A percentile compares a stretch with the other conserved stretches of the same genome.
Evolutionary conservation across 2,888 invertebrate genomes (phyloP).

Genomic region (Yponomeuta evonymella): DNA sequence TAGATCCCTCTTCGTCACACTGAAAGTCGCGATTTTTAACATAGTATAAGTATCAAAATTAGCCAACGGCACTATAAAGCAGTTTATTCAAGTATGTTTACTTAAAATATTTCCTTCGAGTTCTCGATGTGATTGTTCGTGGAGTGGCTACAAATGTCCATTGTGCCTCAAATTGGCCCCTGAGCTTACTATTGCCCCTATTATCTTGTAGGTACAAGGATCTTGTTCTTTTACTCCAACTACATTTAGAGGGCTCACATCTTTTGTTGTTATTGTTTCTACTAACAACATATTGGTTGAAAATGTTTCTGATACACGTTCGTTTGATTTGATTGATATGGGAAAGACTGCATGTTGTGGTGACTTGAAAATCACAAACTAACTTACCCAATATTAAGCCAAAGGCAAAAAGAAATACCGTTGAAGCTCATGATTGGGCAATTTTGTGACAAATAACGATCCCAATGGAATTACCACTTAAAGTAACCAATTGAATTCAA

Average conservation of each 20-base stretch:
- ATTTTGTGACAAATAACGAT: constrained; percentile 35
- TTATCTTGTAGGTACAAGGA: constrained; percentile 36
- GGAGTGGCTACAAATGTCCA: constrained; percentile 48
- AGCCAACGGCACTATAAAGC: constrained; percentile 32
- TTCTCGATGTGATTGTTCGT: constrained; percentile 41
- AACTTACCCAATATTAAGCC: constrained; percentile 7
- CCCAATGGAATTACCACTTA: constrained; percentile 37
- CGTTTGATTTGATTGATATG: constrained; percentile 65
- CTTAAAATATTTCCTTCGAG: constrained; percentile 62
- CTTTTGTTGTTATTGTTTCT: constrained; percentile 57
- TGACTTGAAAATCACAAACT: constrained; percentile 3
- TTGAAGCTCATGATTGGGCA: constrained; percentile 37
- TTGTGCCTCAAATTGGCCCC: constrained; percentile 51
- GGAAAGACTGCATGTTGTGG: constrained; percentile 35
- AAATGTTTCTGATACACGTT: constrained; percentile 37
- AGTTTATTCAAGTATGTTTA: constrained; percentile 59
- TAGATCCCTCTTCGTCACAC: neutral
- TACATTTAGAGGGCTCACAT: constrained; percentile 25
- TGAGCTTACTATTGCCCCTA: constrained; percentile 30
- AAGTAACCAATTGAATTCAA: constrained; percentile 46
- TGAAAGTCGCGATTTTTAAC: neutral
- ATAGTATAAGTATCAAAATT: constrained; percentile 40
- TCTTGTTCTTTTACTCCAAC: constrained; percentile 42
- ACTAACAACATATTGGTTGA: constrained; percentile 44
- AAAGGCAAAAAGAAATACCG: constrained; percentile 21